A percentile compares a stretch with the other conserved stretches of the same genome.
Conservation (phyloP, 2,113 vertebrate genomes). For the Castor canadensis region DNA sequence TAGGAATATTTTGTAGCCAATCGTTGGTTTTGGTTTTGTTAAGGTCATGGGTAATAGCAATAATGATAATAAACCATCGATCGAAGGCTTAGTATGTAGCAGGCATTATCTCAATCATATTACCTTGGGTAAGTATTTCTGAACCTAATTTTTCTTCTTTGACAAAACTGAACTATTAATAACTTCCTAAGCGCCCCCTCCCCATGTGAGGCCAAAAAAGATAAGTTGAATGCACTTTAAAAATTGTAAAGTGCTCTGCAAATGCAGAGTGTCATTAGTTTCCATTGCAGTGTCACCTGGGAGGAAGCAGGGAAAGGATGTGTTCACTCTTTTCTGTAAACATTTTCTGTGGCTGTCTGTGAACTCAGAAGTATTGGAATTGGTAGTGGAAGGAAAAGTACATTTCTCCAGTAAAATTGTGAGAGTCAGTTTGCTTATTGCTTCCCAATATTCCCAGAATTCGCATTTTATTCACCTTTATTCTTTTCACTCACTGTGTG, state of each 20-base stretch:
- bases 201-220: neutral
- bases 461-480: constrained; percentile 40
- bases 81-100: neutral
- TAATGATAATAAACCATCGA: neutral
- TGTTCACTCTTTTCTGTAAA: neutral
- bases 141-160: constrained; percentile 38
- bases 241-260: neutral
- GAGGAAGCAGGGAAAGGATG: neutral
- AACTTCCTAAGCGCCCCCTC: neutral
- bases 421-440: neutral
- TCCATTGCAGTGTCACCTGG: neutral
- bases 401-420: constrained; percentile 26
- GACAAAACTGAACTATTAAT: neutral
- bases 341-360: neutral
- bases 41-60: neutral
- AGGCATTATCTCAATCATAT: neutral
- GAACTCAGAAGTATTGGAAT: neutral
- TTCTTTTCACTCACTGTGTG: neutral
- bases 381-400: neutral
- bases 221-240: neutral
- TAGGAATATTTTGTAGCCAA: neutral
- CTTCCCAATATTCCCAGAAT: neutral
- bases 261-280: neutral
- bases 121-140: neutral
- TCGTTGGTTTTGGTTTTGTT: neutral